Evolutionary conservation across 1,140 invertebrate genomes (phyloP).

Genomic region (Hylaeus volcanicus): DNA sequence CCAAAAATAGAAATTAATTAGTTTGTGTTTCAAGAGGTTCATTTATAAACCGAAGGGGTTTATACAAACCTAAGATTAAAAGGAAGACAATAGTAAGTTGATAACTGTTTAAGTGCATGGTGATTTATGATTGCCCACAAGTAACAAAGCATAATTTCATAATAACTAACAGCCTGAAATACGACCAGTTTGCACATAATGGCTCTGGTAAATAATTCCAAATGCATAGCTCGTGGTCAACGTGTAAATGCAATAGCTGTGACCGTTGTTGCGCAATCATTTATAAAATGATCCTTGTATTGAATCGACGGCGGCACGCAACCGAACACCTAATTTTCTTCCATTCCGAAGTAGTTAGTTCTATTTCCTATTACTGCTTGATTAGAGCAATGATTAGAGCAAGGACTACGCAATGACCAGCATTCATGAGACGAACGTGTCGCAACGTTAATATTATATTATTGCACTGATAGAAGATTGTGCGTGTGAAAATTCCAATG

Average conservation of each 20-base stretch:
- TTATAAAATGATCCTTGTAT: conserved; percentile 30
- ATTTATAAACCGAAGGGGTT: no score
- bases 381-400: neutral
- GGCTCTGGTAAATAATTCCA: neutral
- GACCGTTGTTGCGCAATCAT: conserved; percentile 16
- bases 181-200: neutral
- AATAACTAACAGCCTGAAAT: neutral
- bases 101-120: no score
- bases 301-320: conserved; percentile 24
- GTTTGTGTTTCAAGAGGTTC: no score
- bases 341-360: conserved; percentile 41
- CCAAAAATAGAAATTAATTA: no score
- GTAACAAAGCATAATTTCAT: neutral
- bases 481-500: no score
- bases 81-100: no score
- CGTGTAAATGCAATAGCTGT: neutral
- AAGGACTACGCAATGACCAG: neutral
- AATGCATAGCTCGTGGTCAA: neutral
- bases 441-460: neutral
- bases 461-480: neutral
- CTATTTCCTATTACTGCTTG: conserved; percentile 37
- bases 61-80: no score
- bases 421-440: neutral
- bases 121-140: no score
- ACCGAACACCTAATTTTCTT: conserved; percentile 44